Evolutionary conservation across 2,113 vertebrate genomes (phyloP).

Genomic region (Hippocampus guttulatus): DNA sequence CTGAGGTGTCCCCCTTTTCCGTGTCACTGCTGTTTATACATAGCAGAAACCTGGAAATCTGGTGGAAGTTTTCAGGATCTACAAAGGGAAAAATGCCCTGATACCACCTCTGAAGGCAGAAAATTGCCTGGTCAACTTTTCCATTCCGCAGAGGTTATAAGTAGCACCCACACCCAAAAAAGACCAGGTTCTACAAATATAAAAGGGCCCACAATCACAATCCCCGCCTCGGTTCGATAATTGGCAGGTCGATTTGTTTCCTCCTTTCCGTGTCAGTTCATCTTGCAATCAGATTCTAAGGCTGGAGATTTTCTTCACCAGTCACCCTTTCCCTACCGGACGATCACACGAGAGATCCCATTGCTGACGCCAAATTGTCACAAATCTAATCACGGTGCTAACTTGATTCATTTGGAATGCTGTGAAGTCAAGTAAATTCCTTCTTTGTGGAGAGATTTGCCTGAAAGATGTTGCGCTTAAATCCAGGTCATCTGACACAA

Average conservation of each 20-base stretch:
- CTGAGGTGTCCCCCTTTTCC: not conserved
- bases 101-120: not conserved
- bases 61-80: no score
- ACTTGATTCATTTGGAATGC: not conserved
- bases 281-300: not conserved
- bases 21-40: not conserved
- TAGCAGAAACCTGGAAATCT: not conserved
- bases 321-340: not conserved
- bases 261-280: not conserved
- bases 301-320: not conserved
- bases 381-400: not conserved
- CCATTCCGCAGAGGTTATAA: not conserved
- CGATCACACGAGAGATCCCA: not conserved
- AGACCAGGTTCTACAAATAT: not conserved
- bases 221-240: no score
- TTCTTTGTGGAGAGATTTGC: constrained; percentile 5
- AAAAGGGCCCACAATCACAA: no score
- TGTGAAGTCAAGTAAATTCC: not conserved
- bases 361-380: not conserved
- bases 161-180: not conserved
- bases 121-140: not conserved
- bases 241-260: not conserved
- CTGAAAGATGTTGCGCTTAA: constrained; percentile 32
- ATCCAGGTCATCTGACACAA: constrained; percentile 55
- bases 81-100: no score